Percentiles rank a stretch among this genome's conserved stretches.
Evolutionary conservation across 2,888 invertebrate genomes (phyloP).

Genomic region (Lapara coniferarum): DNA sequence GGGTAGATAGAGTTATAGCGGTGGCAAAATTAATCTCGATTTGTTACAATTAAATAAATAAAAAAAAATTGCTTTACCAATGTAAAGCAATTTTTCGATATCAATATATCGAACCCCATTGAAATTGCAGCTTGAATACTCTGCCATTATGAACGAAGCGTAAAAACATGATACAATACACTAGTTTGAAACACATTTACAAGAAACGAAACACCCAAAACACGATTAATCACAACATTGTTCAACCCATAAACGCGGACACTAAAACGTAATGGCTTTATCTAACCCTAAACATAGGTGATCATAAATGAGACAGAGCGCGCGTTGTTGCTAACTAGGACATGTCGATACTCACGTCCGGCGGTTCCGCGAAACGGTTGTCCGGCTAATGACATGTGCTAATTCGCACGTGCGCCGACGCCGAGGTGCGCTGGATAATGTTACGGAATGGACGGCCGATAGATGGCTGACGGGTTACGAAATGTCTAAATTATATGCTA

Average conservation of each 20-base stretch:
- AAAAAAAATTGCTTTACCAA: too few species aligned
- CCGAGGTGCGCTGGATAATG: constrained; percentile 22
- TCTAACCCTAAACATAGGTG: constrained; percentile 22
- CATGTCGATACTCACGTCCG: constrained; percentile 31
- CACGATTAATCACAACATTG: constrained; percentile 7
- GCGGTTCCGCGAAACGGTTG: constrained; percentile 33
- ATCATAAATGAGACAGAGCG: constrained; percentile 20
- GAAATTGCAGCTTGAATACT: too few species aligned
- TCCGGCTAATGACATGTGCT: constrained; percentile 25
- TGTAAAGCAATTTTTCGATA: too few species aligned
- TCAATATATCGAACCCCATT: too few species aligned
- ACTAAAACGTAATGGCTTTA: constrained; percentile 20
- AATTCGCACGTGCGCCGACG: constrained; percentile 20
- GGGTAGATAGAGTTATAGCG: too few species aligned
- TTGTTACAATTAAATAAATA: too few species aligned
- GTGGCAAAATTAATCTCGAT: too few species aligned
- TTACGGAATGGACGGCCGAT: constrained; percentile 19
- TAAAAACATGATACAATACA: too few species aligned
- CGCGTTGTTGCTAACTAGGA: constrained; percentile 27
- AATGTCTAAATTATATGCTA: constrained; percentile 11
- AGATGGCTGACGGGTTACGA: constrained; percentile 15
- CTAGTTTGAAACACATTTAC: neutral
- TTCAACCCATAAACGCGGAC: constrained; percentile 4
- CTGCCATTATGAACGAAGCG: too few species aligned
- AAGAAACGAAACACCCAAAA: neutral